phyloP scores from a whole-genome alignment of 1,140 invertebrate genomes.

The Sminthurides bifidus region DNA sequence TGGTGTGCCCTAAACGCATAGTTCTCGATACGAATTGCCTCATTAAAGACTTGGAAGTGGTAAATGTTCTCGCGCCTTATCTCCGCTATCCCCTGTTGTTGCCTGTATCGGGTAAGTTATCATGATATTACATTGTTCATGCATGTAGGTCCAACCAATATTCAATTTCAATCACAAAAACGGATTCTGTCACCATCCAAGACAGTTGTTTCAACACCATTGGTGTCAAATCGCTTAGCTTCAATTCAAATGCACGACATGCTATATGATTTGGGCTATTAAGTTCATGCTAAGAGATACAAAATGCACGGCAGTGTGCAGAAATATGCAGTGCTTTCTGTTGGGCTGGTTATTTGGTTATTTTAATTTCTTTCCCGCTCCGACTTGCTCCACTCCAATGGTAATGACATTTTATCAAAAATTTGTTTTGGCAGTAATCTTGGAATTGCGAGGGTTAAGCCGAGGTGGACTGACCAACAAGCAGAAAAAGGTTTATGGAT shows the following conservation, averaged over 20 bases:
- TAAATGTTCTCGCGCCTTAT: background rate
- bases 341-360: background rate
- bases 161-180: too few relatives aligned
- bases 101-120: slow-evolving; percentile 19
- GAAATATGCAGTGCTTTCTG: background rate
- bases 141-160: too few relatives aligned
- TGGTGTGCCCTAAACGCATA: slow-evolving; percentile 8
- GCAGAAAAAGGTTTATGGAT: slow-evolving; percentile 6
- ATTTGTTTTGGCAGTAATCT: slow-evolving; percentile 6
- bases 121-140: background rate
- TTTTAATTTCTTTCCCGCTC: background rate
- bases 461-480: slow-evolving; percentile 17
- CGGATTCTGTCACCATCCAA: background rate
- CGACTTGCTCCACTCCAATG: background rate
- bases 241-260: background rate
- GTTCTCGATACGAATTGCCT: slow-evolving; percentile 26
- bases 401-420: background rate
- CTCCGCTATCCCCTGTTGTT: slow-evolving; percentile 5
- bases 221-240: too few relatives aligned
- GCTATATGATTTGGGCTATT: background rate
- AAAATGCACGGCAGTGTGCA: background rate
- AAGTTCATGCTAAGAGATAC: background rate
- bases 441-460: slow-evolving; percentile 19
- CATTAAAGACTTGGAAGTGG: background rate
- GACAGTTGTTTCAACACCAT: too few relatives aligned